Evolutionary conservation across 2,888 invertebrate species (phyloP), one percentile per base, ranked within the genome.

Genomic region (Osedax fenrisi): DNA sequence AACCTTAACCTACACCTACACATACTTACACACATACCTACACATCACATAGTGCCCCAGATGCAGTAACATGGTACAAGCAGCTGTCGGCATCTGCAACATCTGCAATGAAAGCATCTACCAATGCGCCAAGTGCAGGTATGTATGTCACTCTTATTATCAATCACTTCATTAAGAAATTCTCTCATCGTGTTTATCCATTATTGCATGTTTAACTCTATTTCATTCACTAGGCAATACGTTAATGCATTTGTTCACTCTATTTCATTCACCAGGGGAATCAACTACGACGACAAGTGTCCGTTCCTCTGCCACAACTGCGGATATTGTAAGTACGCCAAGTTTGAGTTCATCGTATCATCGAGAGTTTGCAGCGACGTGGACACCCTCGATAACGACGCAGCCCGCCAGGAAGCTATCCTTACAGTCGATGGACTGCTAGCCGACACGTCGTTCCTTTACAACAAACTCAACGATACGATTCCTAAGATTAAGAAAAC

Each of bases 271-370:
- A 10, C 1, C 82, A 90, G 94, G 25, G 94, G 96, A 0, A 98
- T 98, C 80, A 97, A 98, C 86, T 97, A 97, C 85, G 96, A 96
- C 84, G 96, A 97, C 84, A 94, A 95, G 84, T 97, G 97, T 86
- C 97, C 97, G 0, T 98, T 97, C 88, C 87, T 98, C 25, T 98
- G 98, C 83, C 96, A 96, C 85, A 92, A 95, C 2, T 98, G 98
- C 85, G 97, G 97, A 0, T 97, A 94, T 87, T 98, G 97, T 87
- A 97, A 97, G 86, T 97, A 97, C 85, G 97, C 96, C 41, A 95
- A 97, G 86, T 96, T 97, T 84, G 97, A 98, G 86, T 93, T 94
- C 85, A 92, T 92, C 10, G 87, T 96, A 75, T 90, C 90, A 2
- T 94, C 92, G 2, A 89, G 92, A 24, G 91, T 93, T 0, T 94